A percentile compares a stretch with the other conserved stretches of the same genome.
phyloP scores from a whole-genome alignment of 1,140 invertebrate species.

The Odontomachus brunneus region DNA sequence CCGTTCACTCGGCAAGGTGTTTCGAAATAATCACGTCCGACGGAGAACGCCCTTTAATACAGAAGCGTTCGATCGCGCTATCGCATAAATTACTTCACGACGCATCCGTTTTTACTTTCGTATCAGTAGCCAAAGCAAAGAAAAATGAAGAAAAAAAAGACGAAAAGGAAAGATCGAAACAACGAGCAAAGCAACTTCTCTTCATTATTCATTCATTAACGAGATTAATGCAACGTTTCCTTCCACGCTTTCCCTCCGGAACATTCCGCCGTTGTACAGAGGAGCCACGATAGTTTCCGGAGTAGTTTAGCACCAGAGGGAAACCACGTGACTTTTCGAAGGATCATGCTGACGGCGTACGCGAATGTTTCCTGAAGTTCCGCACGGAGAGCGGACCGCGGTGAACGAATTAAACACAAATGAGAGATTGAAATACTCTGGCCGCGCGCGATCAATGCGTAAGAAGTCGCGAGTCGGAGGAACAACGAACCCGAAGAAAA shows the following conservation, averaged over 20 bases:
- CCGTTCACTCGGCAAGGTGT: not conserved
- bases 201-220: conserved; percentile 7
- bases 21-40: not conserved
- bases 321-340: conserved; percentile 31
- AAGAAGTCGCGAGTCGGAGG: not conserved
- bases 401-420: conserved; percentile 32
- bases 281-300: not conserved
- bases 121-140: too few relatives aligned
- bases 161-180: not conserved
- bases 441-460: not conserved
- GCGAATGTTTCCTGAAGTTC: conserved; percentile 20
- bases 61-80: not conserved
- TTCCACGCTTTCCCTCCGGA: not conserved
- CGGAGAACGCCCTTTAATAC: not conserved
- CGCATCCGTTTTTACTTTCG: not conserved
- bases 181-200: not conserved
- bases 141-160: too few relatives aligned
- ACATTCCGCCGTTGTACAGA: conserved; percentile 18
- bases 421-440: not conserved
- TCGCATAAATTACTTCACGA: conserved; percentile 5
- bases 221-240: conserved; percentile 2
- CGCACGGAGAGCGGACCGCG: not conserved
- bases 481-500: not conserved
- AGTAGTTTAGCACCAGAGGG: conserved; percentile 19
- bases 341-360: conserved; percentile 37